Base-by-base conservation (phyloP, 2,797 vertebrate species). In the Galago senegalensis region DNA sequence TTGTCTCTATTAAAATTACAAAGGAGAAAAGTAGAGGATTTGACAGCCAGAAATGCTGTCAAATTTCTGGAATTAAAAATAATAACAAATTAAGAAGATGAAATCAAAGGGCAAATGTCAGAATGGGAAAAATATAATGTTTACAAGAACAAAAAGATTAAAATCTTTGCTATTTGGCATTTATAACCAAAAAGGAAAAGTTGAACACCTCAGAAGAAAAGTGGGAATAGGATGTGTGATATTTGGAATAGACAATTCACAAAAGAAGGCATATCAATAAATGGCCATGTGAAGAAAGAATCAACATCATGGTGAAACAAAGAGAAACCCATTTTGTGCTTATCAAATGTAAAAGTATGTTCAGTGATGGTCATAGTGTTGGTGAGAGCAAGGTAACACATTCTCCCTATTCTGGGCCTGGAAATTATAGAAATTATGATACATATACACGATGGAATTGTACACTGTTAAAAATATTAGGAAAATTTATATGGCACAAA, bases 291-390 rank as follows among this genome's bases (percentile, higher is more conserved):
- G 29, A 84, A 72, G 72, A 93, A 90, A 87, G 86, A 80, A 69
- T 85, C 61, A 93, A 25, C 49, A 17, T 91, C 70, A 67, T 58
- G 87, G 37, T 89, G 40, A 96, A 95, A 60, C 80, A 92, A 56
- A 93, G 58, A 93, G 67, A 90, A 96, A 86, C 87, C 73, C 73
- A 43, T 87, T 96, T 83, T 92, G 29, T 91, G 31, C 46, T 92
- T 81, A 89, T 86, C 83, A 81, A 34, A 63, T 83, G 70, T 43
- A 46, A 91, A 89, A 92, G 23, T 88, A 77, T 69, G 95, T 73
- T 92, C 60, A 91, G 31, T 95, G 67, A 69, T 89, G 49, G 7
- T 67, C 61, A 61, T 18, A 86, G 17, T 87, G n/a, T 86, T 96
- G 56, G 31, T 34, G 37, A 92, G 60, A 37, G 37, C 5, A 29